Percentiles rank a stretch among this genome's conserved stretches.
Conservation (phyloP, 2,888 invertebrate genomes). For the Drosophila longiperda region DNA sequence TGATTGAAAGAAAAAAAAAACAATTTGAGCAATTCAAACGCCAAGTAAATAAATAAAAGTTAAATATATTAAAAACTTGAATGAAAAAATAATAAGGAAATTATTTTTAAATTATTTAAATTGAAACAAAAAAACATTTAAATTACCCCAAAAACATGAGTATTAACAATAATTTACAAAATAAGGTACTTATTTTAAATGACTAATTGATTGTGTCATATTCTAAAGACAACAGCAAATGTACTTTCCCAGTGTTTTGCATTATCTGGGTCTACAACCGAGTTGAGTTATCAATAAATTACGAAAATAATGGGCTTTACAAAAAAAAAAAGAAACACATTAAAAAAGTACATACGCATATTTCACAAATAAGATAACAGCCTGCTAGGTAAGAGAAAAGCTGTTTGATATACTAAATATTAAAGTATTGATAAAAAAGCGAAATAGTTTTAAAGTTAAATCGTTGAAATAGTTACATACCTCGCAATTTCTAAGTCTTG, state of each 20-base stretch:
- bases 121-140: too few species aligned
- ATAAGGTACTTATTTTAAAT: slow-evolving; percentile 9
- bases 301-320: slow-evolving; percentile 37
- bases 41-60: not conserved
- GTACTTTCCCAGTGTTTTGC: slow-evolving; percentile 48
- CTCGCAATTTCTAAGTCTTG: slow-evolving; percentile 82
- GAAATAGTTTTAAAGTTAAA: not conserved
- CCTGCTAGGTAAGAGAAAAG: slow-evolving; percentile 12
- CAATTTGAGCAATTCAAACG: not conserved
- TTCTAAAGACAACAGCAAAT: slow-evolving; percentile 44
- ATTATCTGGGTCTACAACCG: slow-evolving; percentile 48
- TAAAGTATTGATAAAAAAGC: not conserved
- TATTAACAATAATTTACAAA: not conserved
- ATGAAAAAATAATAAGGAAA: not conserved
- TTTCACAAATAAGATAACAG: slow-evolving; percentile 57
- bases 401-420: not conserved
- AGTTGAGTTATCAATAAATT: slow-evolving; percentile 58
- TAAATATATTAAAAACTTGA: not conserved
- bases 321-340: slow-evolving; percentile 19
- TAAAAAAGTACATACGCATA: slow-evolving; percentile 32
- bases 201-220: slow-evolving; percentile 56
- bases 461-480: slow-evolving; percentile 57
- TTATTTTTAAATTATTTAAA: not conserved
- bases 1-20: not conserved
- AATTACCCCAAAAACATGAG: not conserved